Conservation (phyloP, 2,113 vertebrate species). For the Pyxicephalus adspersus region DNA sequence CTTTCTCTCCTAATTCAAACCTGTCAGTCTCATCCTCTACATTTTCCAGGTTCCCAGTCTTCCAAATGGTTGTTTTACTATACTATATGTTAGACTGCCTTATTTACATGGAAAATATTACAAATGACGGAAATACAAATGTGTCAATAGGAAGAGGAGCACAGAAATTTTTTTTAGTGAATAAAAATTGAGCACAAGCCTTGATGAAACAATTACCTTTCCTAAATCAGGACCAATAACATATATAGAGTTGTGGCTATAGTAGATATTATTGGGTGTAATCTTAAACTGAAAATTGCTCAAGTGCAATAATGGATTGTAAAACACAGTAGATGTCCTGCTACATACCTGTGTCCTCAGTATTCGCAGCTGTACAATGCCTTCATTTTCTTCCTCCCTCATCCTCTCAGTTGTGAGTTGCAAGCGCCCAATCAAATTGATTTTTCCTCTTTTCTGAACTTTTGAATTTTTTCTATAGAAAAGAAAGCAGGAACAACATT, state of each 20-base stretch:
- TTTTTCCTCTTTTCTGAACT: slow-evolving; percentile 98
- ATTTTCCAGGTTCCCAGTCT: too few relatives aligned
- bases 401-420: slow-evolving; percentile 98
- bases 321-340: background rate
- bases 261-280: background rate
- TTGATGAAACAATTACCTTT: too few relatives aligned
- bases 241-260: too few relatives aligned
- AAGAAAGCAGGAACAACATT: slow-evolving; percentile 11
- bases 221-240: too few relatives aligned
- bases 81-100: too few relatives aligned
- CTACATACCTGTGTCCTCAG: slow-evolving; percentile 92
- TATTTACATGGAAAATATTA: too few relatives aligned
- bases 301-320: background rate
- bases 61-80: too few relatives aligned
- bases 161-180: background rate
- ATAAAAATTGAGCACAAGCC: background rate
- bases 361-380: slow-evolving; percentile 97
- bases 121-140: too few relatives aligned
- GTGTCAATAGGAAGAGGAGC: too few relatives aligned
- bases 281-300: background rate
- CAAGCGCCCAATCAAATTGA: slow-evolving; percentile 96
- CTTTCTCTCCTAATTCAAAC: too few relatives aligned
- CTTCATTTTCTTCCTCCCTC: slow-evolving; percentile 98
- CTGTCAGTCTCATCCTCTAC: too few relatives aligned
- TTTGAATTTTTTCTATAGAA: slow-evolving; percentile 95